phyloP scores from a whole-genome alignment of 2,797 vertebrate species.

The Kryptolebias ocellatus region DNA sequence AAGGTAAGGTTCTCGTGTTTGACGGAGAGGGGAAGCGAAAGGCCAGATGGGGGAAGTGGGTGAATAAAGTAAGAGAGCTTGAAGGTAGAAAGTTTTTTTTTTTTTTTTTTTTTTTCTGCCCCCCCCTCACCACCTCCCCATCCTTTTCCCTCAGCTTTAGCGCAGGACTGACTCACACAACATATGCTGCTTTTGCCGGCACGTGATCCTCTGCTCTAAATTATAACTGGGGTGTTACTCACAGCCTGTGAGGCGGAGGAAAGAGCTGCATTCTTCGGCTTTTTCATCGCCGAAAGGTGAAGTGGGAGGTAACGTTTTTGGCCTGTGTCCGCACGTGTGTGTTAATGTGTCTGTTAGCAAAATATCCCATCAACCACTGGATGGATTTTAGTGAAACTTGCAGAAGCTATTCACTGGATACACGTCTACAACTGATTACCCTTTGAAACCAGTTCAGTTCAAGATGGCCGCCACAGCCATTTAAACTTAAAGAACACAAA shows the following conservation, averaged over 20 bases:
- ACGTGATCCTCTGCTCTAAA: slow-evolving; percentile 78
- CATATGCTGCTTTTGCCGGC: slow-evolving; percentile 84
- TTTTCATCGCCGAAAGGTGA: slow-evolving; percentile 53
- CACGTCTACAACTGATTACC: no score
- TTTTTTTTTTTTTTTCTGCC: neutral
- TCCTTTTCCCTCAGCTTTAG: slow-evolving; percentile 62
- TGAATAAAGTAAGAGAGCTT: slow-evolving; percentile 54
- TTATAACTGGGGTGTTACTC: slow-evolving; percentile 80
- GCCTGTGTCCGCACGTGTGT: no score
- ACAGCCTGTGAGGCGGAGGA: slow-evolving; percentile 68
- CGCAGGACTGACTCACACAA: slow-evolving; percentile 82
- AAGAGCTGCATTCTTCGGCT: slow-evolving; percentile 63
- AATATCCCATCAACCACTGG: no score
- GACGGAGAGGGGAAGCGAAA: slow-evolving; percentile 26
- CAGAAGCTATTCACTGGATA: no score
- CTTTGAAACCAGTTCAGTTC: no score
- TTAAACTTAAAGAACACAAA: no score
- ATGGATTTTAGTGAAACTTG: no score
- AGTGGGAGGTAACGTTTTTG: neutral
- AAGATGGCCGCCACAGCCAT: no score
- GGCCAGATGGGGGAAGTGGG: slow-evolving; percentile 59
- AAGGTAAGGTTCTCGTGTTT: slow-evolving; percentile 82
- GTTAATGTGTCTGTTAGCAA: no score
- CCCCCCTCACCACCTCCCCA: slow-evolving; percentile 1
- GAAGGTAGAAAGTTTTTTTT: slow-evolving; percentile 54